Conservation (phyloP, 2,797 vertebrate genomes). For the Malacoctenus gilli region DNA sequence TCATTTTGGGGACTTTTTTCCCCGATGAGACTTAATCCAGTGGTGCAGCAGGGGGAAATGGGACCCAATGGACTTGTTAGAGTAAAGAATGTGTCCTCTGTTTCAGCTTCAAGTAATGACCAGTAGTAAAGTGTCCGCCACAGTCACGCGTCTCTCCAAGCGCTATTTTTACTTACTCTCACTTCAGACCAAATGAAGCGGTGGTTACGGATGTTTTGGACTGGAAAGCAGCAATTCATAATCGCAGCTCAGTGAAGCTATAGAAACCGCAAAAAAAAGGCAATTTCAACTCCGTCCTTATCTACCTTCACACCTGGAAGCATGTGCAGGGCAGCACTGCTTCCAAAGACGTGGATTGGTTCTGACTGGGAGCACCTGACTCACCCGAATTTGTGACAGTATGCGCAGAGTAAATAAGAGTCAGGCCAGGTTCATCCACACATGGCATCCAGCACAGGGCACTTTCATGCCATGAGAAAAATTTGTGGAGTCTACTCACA, state of each 20-base stretch:
- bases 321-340: conserved; percentile 27
- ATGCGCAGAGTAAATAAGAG: conserved; percentile 13
- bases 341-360: conserved; percentile 27
- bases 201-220: conserved; percentile 26
- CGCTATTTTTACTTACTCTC: conserved; percentile 12
- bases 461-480: not conserved
- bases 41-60: conserved; percentile 16
- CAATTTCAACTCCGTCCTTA: conserved; percentile 58
- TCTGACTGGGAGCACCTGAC: conserved; percentile 54
- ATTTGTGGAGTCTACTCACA: no score
- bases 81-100: conserved; percentile 11
- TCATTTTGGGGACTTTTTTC: conserved; percentile 9
- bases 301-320: conserved; percentile 66
- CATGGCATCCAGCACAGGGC: conserved; percentile 11
- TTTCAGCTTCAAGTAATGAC: conserved; percentile 15
- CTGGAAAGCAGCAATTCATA: conserved; percentile 25
- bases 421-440: conserved; percentile 9
- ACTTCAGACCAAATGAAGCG: conserved; percentile 21
- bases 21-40: conserved; percentile 4
- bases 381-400: conserved; percentile 33
- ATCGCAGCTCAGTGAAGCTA: not conserved
- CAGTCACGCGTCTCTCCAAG: conserved; percentile 5
- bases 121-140: conserved; percentile 34
- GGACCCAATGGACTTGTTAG: conserved; percentile 27
- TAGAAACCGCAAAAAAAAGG: conserved; percentile 35